Evolutionary conservation across 2,888 invertebrate genomes (phyloP), one percentile per base, ranked within the genome.

Genomic region (Pasiphila rectangulata): DNA sequence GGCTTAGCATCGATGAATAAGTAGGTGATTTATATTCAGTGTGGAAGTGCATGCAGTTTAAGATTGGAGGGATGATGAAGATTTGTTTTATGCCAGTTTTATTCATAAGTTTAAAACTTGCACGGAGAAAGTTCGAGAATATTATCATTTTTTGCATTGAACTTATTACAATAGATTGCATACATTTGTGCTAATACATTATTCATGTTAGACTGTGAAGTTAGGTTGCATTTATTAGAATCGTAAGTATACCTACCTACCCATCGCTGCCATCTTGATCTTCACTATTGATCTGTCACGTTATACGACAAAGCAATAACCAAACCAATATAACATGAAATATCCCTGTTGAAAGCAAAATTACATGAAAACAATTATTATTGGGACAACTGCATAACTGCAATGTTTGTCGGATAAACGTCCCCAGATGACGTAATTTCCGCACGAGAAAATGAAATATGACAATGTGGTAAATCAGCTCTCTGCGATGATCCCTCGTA

Each of bases 401-500:
- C 54, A 57, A 52, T 54, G 46, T 54, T 46, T 64, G 61, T 59
- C 61, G 67, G 72, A 76, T 75, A 81, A 81, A 77, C 68, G 70
- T 68, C 69, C 70, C 62, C 64, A 72, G 73, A 80, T 75, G 81
- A 79, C 72, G 79, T 75, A 73, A 86, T 83, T 80, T 87, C 83
- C 82, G 79, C 70, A 64, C 68, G 73, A 75, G 66, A 75, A 79
- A 75, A 82, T 83, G 80, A 85, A 82, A 83, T 83, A 85, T 83
- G 70, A 76, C 79, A 75, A 77, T 81, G 81, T 75, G 80, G 79
- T 78, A 81, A 76, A 78, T 75, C 78, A 72, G 75, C 73, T 76
- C 77, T 78, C 61, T 64, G 23, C 79, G 75, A 82, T 86, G 79
- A 86, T 83, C 83, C 86, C 84, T 83, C 79, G 82, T 84, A 82